Evolutionary conservation across 1,140 invertebrate genomes (phyloP).

Genomic region (Macrobrachium rosenbergii): DNA sequence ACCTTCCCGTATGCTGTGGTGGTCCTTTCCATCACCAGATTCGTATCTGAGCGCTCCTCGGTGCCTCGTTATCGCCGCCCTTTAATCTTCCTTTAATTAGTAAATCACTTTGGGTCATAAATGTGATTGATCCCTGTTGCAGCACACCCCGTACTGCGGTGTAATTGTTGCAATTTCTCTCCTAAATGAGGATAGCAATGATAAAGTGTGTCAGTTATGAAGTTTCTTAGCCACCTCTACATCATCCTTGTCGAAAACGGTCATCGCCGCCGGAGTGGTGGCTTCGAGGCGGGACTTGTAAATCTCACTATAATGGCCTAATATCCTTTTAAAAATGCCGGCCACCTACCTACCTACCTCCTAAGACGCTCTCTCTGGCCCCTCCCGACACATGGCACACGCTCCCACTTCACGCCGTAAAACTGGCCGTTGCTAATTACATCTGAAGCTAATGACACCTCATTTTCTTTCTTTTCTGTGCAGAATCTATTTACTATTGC

Average conservation of each 20-base stretch:
- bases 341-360: no score
- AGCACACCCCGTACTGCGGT: constrained; percentile 1
- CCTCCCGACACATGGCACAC: no score
- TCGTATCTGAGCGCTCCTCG: not conserved
- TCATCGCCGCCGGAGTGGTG: not conserved
- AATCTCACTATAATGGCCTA: no score
- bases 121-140: constrained; percentile 39
- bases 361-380: no score
- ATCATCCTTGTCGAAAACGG: constrained; percentile 18
- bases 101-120: constrained; percentile 32
- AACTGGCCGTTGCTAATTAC: no score
- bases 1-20: no score
- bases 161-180: constrained; percentile 54
- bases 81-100: constrained; percentile 10
- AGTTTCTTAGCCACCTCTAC: constrained; percentile 40
- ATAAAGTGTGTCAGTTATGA: constrained; percentile 46
- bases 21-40: not conserved
- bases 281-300: no score
- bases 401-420: no score
- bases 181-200: constrained; percentile 42
- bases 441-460: no score
- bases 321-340: no score
- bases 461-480: no score
- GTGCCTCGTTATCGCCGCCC: not conserved
- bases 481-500: no score